Base-by-base conservation (phyloP, 2,888 invertebrate genomes). In the Plebejus melissa region DNA sequence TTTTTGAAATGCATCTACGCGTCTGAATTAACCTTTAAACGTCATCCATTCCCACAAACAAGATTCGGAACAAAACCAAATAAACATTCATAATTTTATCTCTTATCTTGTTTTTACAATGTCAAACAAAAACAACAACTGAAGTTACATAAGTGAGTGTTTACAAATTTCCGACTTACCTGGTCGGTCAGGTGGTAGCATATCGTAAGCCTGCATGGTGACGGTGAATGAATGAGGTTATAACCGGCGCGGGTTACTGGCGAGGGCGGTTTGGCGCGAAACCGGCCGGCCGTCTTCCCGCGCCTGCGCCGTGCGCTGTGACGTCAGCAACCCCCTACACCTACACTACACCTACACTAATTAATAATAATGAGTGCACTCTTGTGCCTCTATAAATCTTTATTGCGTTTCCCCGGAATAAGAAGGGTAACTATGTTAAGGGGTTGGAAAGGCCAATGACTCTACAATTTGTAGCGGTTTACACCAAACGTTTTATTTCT, bases 321-420 rank as follows among this genome's bases (percentile, higher is more conserved):
- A 89, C 89, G 88, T 89, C 89, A 88, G 83, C 82, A 81, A 82
- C 86, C 87, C 86, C 88, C 87, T 84, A 80, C 80, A 80, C 81
- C 80, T 82, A 81, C 83, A 83, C 83, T 76, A 81, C 78, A 78
- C 76, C 80, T 77, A 78, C 78, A 78, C 78, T 79, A 71, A 75
- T 71, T 46, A 75, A 41, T 80, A 81, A 79, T 79, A 81, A 82
- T 80, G 80, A 80, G 77, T 77, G 71, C 75, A 76, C 75, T 74
- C 65, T 5, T 13, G 36, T 16, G 32, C 65, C 65, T 65, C 65
- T 13, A 36, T 32, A 65, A 65, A 65, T 65, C 65, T 36, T 65
- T 65, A 65, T 32, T 65, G 32, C 32, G 32, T 65, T 65, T 36
- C 65, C 32, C 1, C 4, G 5, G 65, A 32, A 60, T 11, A 60